A percentile compares a stretch with the other conserved stretches of the same genome.
Evolutionary conservation across 2,113 vertebrate species (phyloP).

Genomic region (Ramphastos sulfuratus): DNA sequence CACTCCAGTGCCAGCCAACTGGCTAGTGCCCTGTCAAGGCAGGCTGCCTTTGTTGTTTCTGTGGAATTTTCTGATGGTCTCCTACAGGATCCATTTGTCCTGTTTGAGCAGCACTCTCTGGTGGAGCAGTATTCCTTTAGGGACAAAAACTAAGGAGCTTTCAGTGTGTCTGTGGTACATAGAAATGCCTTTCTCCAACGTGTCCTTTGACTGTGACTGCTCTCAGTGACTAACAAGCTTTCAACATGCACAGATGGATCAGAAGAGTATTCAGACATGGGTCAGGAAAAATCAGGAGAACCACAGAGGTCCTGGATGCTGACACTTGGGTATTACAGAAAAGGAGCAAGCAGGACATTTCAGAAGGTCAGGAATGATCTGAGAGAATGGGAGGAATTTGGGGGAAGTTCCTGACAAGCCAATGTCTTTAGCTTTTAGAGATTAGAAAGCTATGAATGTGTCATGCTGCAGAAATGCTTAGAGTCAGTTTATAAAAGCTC

Average conservation of each 20-base stretch:
- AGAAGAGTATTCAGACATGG: neutral
- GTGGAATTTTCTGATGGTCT: neutral
- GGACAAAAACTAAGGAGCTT: neutral
- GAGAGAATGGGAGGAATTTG: neutral
- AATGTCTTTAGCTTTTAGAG: neutral
- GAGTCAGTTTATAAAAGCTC: neutral
- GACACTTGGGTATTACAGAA: neutral
- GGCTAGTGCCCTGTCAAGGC: neutral
- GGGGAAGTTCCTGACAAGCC: neutral
- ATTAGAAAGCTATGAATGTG: neutral
- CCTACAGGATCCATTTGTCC: neutral
- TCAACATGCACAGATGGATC: neutral
- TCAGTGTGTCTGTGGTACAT: neutral
- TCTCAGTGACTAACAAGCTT: neutral
- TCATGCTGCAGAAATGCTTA: neutral
- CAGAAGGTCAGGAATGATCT: neutral
- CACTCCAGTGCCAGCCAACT: neutral
- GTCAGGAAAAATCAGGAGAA: neutral
- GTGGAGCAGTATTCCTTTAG: neutral
- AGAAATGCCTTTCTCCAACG: neutral
- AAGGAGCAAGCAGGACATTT: neutral
- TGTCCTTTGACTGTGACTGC: fast-evolving
- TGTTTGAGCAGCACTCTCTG: neutral
- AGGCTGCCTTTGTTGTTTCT: neutral
- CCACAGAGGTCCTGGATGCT: neutral